Evolutionary conservation across 2,888 invertebrate species (phyloP).

Genomic region (Leucania comma): DNA sequence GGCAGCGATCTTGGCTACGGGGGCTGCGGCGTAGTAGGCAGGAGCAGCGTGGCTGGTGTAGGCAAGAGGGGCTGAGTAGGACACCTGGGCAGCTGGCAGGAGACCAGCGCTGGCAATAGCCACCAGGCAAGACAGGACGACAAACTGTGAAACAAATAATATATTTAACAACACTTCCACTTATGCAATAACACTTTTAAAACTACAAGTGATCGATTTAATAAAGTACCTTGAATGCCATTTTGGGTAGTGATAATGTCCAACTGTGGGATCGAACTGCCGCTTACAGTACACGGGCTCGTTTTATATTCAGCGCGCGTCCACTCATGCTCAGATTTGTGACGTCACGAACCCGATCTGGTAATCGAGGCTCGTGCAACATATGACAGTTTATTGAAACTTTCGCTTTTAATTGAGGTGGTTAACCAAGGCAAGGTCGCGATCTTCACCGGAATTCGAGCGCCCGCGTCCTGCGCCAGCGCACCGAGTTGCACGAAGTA

Average conservation of each 20-base stretch:
- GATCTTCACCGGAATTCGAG: slow-evolving; percentile 73
- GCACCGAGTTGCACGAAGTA: background rate
- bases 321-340: slow-evolving; percentile 74
- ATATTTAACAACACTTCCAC: background rate
- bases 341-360: slow-evolving; percentile 76
- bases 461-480: slow-evolving; percentile 34
- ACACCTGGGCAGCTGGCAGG: slow-evolving; percentile 68
- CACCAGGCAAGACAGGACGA: slow-evolving; percentile 75
- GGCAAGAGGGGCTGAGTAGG: slow-evolving; percentile 73
- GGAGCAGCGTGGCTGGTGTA: slow-evolving; percentile 71
- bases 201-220: slow-evolving; percentile 9
- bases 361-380: slow-evolving; percentile 74
- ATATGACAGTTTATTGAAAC: slow-evolving; percentile 78
- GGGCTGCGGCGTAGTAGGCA: slow-evolving; percentile 70
- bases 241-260: slow-evolving; percentile 76
- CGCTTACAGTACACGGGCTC: slow-evolving; percentile 71
- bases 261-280: slow-evolving; percentile 77
- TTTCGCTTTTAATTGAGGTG: slow-evolving; percentile 84
- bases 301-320: slow-evolving; percentile 77
- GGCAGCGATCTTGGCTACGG: slow-evolving; percentile 69
- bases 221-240: slow-evolving; percentile 82
- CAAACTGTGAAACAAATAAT: slow-evolving; percentile 70
- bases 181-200: background rate
- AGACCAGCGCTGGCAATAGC: slow-evolving; percentile 76
- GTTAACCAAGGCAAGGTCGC: slow-evolving; percentile 78